Conservation (phyloP, 2,888 invertebrate species). For the Luperina testacea region DNA sequence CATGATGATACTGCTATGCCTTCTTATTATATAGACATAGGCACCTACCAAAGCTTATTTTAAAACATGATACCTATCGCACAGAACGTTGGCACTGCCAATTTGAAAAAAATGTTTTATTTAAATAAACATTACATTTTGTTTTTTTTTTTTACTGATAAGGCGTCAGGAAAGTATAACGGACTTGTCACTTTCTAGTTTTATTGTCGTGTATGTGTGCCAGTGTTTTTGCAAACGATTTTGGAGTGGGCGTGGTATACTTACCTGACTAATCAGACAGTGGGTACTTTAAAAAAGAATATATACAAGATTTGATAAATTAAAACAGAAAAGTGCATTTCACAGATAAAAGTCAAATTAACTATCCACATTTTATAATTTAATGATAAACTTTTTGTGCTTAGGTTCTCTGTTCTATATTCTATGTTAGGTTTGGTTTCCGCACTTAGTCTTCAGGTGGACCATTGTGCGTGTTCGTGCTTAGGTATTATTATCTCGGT, state of each 20-base stretch:
- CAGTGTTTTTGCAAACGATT: slow-evolving; percentile 39
- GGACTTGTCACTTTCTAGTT: slow-evolving; percentile 48
- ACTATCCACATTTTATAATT: slow-evolving; percentile 4
- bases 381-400: not conserved
- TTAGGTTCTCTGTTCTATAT: not conserved
- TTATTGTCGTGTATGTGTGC: slow-evolving; percentile 49
- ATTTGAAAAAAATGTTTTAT: slow-evolving; percentile 27
- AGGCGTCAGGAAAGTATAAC: slow-evolving; percentile 26
- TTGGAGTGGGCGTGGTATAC: slow-evolving; percentile 25
- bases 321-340: not conserved
- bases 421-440: not conserved
- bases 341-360: slow-evolving; percentile 14
- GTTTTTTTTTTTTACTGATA: slow-evolving; percentile 30
- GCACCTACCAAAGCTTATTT: slow-evolving; percentile 15
- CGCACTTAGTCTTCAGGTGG: not conserved
- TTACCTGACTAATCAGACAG: slow-evolving; percentile 21
- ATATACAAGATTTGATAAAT: slow-evolving; percentile 11
- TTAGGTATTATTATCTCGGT: slow-evolving; percentile 1
- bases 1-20: not conserved
- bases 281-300: slow-evolving; percentile 7
- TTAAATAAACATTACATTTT: slow-evolving; percentile 12
- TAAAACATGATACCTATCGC: slow-evolving; percentile 1
- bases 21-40: not conserved
- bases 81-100: slow-evolving; percentile 8
- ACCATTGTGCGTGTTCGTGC: not conserved